Conservation (phyloP, 2,113 vertebrate species). For the Talpa occidentalis region DNA sequence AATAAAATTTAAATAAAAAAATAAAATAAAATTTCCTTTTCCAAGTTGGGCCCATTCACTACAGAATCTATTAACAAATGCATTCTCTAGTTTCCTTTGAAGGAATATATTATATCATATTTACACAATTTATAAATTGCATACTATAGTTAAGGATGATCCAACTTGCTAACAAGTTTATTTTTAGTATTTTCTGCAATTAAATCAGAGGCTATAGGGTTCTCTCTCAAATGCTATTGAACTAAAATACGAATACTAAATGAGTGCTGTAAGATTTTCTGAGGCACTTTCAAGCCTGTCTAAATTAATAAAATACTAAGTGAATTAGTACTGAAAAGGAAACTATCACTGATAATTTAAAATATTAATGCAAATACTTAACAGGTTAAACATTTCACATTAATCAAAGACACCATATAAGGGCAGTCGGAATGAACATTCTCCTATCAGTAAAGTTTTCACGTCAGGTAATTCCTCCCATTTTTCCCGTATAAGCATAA, state of each 20-base stretch:
- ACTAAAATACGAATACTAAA: constrained; percentile 51
- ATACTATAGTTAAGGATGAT: constrained; percentile 1
- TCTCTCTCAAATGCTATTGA: constrained; percentile 57
- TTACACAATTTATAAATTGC: constrained; percentile 37
- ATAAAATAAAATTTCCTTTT: background rate
- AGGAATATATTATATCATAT: background rate
- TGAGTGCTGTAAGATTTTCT: background rate
- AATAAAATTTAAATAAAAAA: too few relatives aligned
- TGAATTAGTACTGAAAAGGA: constrained; percentile 67
- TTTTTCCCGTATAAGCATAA: constrained; percentile 54
- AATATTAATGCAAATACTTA: constrained; percentile 69
- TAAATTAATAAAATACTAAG: constrained; percentile 72
- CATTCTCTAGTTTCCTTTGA: background rate
- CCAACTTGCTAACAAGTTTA: constrained; percentile 33
- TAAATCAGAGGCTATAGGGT: background rate
- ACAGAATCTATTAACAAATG: background rate
- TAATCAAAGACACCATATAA: constrained; percentile 56
- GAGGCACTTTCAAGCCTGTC: constrained; percentile 45
- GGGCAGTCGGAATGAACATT: constrained; percentile 18
- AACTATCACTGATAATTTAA: constrained; percentile 59
- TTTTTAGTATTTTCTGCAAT: constrained; percentile 17
- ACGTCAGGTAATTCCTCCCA: constrained; percentile 45
- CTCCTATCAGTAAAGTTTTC: constrained; percentile 47
- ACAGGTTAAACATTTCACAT: constrained; percentile 61
- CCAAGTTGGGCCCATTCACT: constrained; percentile 23